Percentiles rank a stretch among this genome's conserved stretches.
These are phyloP conservation scores for Lamellibrachia luymesi DNA, from an alignment of 1,140 invertebrate species.

Conservation along the genomic window DNA sequence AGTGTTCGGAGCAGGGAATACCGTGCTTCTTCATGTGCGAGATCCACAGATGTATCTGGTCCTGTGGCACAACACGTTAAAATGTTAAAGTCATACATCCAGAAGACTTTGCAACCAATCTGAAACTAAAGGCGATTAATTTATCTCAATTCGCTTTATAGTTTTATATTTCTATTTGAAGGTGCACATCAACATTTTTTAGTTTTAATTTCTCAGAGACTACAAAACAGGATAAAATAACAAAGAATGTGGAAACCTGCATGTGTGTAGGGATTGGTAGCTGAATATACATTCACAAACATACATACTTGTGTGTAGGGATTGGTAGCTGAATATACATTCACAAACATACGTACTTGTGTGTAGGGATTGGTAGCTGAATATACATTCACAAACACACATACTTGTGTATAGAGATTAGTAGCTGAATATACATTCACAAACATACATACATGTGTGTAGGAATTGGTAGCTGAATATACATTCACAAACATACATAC, in stretches of 20 bases:
- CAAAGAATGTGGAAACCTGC: too few species aligned
- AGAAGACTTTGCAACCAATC: too few species aligned
- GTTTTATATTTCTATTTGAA: too few species aligned
- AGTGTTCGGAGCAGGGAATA: constrained; percentile 53
- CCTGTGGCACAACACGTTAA: constrained; percentile 33
- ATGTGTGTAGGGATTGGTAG: neutral
- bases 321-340: neutral
- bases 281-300: neutral
- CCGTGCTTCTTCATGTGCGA: constrained; percentile 42
- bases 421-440: neutral
- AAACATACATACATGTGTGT: neutral
- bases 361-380: too few species aligned
- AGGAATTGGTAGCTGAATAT: neutral
- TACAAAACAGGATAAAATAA: too few species aligned
- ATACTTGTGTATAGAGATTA: too few species aligned
- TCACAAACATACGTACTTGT: neutral
- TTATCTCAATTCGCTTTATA: too few species aligned
- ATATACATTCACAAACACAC: neutral
- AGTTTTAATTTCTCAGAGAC: too few species aligned
- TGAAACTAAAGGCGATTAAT: too few species aligned
- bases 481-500: constrained; percentile 33
- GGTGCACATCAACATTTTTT: too few species aligned
- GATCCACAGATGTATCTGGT: constrained; percentile 52
- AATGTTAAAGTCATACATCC: neutral
- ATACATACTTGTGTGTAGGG: neutral